Evolutionary conservation across 2,113 vertebrate genomes (phyloP), one percentile per base, ranked within the genome.

Genomic region (Nestor notabilis): DNA sequence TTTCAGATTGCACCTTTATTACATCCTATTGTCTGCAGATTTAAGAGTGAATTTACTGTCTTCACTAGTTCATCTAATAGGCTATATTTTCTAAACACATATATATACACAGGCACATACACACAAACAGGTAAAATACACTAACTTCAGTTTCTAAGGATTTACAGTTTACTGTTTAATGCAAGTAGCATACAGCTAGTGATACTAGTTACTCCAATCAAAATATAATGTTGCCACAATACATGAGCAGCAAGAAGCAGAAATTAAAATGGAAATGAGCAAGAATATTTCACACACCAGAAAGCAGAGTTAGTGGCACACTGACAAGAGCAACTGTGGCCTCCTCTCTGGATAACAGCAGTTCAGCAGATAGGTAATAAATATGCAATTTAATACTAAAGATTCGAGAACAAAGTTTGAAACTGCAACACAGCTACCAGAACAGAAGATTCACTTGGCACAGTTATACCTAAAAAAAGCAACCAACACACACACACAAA

Each of bases 201-300:
- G 55, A 87, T 85, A 43, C 60, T 88, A 71, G 94, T 78, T 72
- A 70, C 78, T 63, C 46, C 92, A 75, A 95, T 81, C 72, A 95
- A 84, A 82, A 82, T 4, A 10, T 77, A 72, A 91, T 17, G n/a
- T 46, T 78, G 37, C 58, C 33, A 82, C 70, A 92, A 77, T 43
- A 77, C 78, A 93, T 89, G 43, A 95, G 44, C 31, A 94, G 49
- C 46, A 50, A 50, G 33, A 74, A 82, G 24, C 55, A 66, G 44
- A 89, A 77, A 79, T 15, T 33, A 79, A 80, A 86, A 77, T 86
- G 76, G 72, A 95, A 95, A 85, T 25, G 31, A 94, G 24, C 25
- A 33, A 24, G 41, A 89, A 27, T 44, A 89, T 76, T 91, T 92
- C 85, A 96, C 49, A 70, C 49, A 70, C 47, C 43, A 83, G 68